phyloP scores from a whole-genome alignment of 2,797 vertebrate genomes.

The Periophthalmus magnuspinnatus region DNA sequence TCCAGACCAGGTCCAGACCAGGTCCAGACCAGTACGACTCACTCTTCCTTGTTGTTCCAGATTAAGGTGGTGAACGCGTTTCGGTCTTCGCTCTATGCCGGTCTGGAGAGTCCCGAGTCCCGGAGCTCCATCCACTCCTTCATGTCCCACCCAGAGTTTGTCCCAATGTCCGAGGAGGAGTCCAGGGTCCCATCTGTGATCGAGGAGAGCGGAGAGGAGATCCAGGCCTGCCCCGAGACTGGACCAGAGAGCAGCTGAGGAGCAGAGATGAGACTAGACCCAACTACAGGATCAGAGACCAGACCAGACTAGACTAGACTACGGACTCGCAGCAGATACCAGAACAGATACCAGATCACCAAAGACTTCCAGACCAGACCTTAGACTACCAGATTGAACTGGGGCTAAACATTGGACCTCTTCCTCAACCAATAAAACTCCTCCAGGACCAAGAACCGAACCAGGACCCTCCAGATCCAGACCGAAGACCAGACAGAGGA shows the following conservation, averaged over 20 bases:
- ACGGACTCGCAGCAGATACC: slow-evolving; percentile 47
- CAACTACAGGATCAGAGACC: background rate
- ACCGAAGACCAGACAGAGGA: background rate
- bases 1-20: no score
- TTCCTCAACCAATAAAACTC: background rate
- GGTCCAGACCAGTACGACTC: background rate
- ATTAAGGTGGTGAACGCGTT: slow-evolving; percentile 97
- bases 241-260: slow-evolving; percentile 50
- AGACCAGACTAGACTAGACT: background rate
- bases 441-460: background rate
- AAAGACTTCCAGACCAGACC: background rate
- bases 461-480: background rate
- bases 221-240: slow-evolving; percentile 41
- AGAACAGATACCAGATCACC: slow-evolving; percentile 32
- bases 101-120: slow-evolving; percentile 87
- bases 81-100: slow-evolving; percentile 89
- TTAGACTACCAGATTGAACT: background rate
- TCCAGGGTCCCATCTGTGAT: slow-evolving; percentile 77
- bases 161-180: slow-evolving; percentile 84
- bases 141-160: slow-evolving; percentile 93
- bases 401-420: background rate
- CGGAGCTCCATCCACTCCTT: slow-evolving; percentile 95
- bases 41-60: slow-evolving; percentile 60
- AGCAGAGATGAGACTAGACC: slow-evolving; percentile 25
- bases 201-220: slow-evolving; percentile 74